A percentile compares a stretch with the other conserved stretches of the same genome.
Evolutionary conservation across 2,113 vertebrate genomes (phyloP).

Genomic region (Burhinus oedicnemus): DNA sequence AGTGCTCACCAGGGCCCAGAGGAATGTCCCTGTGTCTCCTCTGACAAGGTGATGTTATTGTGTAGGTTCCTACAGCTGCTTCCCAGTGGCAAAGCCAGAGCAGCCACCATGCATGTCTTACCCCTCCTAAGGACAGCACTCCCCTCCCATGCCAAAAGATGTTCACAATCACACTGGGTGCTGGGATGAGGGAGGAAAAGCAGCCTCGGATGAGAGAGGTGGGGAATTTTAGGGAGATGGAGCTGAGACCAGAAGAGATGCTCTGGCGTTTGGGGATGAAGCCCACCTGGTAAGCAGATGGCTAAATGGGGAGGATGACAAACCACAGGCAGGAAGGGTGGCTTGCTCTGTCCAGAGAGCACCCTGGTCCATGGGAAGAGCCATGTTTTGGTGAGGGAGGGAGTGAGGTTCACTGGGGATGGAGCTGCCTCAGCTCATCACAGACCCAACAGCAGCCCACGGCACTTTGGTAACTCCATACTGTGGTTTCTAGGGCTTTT

Average conservation of each 20-base stretch:
- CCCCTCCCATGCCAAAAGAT: no score
- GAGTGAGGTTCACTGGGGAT: background rate
- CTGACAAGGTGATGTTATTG: background rate
- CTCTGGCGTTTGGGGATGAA: background rate
- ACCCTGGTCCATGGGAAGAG: background rate
- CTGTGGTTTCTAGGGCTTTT: background rate
- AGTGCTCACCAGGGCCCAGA: accelerated
- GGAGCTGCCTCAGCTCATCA: background rate
- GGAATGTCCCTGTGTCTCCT: background rate
- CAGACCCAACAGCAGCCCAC: background rate
- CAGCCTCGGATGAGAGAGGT: background rate
- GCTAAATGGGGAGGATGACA: background rate
- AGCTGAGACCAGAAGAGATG: background rate
- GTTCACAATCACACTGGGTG: background rate
- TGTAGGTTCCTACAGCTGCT: background rate
- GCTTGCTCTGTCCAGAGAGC: background rate
- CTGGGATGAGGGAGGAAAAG: background rate
- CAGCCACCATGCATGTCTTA: accelerated
- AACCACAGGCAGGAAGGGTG: background rate
- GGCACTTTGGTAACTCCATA: background rate
- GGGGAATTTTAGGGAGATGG: background rate
- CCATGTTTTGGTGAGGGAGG: accelerated
- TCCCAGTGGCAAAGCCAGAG: background rate
- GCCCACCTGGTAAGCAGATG: background rate
- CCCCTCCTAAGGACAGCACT: background rate